phyloP scores from a whole-genome alignment of 2,888 invertebrate species.

The Meghimatium bilineatum region DNA sequence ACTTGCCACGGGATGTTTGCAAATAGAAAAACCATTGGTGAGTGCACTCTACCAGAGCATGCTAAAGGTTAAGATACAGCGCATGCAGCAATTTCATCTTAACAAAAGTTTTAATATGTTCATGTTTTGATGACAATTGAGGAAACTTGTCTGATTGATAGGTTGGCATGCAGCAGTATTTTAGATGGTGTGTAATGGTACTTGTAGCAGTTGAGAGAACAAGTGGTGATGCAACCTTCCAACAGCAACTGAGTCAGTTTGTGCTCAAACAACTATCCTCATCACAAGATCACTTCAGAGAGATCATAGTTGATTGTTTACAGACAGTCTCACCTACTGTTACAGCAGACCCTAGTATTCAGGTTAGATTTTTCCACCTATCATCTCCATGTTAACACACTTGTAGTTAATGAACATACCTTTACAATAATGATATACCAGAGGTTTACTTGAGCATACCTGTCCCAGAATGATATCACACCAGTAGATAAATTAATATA shows the following conservation, averaged over 20 bases:
- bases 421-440: background rate
- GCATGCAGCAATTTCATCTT: too few relatives aligned
- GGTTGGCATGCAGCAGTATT: slow-evolving; percentile 26
- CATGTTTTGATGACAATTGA: background rate
- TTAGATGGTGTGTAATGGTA: background rate
- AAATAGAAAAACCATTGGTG: too few relatives aligned
- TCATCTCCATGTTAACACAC: background rate
- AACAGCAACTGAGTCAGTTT: background rate
- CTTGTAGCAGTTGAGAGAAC: background rate
- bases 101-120: too few relatives aligned
- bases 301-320: background rate
- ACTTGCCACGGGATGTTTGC: too few relatives aligned
- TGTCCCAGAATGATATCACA: background rate
- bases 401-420: too few relatives aligned
- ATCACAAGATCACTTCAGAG: background rate
- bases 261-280: background rate
- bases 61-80: too few relatives aligned
- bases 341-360: background rate
- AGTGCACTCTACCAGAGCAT: too few relatives aligned
- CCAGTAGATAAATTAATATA: background rate
- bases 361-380: background rate
- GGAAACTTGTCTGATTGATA: background rate
- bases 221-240: background rate
- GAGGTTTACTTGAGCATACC: background rate
- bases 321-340: background rate